A percentile compares a stretch with the other conserved stretches of the same genome.
These are phyloP conservation scores for Gymnocheta viridis DNA, from an alignment of 2,888 invertebrate species.

Conservation along the genomic window DNA sequence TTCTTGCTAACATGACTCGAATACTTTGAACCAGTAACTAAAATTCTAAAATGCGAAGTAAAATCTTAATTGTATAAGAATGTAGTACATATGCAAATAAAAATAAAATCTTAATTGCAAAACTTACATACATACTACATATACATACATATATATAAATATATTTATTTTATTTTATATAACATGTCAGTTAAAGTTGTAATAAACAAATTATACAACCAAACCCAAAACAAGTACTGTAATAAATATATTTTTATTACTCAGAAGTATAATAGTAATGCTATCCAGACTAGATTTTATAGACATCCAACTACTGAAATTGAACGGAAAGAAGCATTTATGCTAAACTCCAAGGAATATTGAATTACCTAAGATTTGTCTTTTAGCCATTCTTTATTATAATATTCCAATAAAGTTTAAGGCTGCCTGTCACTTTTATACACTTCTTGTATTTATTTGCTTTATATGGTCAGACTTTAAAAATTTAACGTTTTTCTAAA, in stretches of 20 bases:
- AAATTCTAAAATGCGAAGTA: neutral
- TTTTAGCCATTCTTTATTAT: neutral
- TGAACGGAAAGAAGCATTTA: neutral
- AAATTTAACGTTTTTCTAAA: neutral
- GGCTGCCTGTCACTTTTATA: neutral
- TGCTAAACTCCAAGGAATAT: neutral
- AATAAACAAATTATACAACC: neutral
- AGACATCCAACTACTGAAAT: neutral
- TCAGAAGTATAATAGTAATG: neutral
- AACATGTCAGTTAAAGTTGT: neutral
- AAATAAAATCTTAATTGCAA: too few species aligned
- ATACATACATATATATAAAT: too few species aligned
- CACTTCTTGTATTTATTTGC: neutral
- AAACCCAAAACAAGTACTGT: neutral
- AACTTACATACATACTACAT: too few species aligned
- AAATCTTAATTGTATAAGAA: neutral
- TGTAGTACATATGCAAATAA: too few species aligned
- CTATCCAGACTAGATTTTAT: neutral
- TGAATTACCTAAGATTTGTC: neutral
- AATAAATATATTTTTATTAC: neutral
- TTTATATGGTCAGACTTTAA: constrained; percentile 2
- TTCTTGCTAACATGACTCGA: neutral
- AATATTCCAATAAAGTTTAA: constrained; percentile 9
- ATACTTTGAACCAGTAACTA: neutral
- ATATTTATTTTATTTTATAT: neutral